Conservation (phyloP, 2,888 invertebrate genomes). For the Rambutsinella grinnellia region DNA sequence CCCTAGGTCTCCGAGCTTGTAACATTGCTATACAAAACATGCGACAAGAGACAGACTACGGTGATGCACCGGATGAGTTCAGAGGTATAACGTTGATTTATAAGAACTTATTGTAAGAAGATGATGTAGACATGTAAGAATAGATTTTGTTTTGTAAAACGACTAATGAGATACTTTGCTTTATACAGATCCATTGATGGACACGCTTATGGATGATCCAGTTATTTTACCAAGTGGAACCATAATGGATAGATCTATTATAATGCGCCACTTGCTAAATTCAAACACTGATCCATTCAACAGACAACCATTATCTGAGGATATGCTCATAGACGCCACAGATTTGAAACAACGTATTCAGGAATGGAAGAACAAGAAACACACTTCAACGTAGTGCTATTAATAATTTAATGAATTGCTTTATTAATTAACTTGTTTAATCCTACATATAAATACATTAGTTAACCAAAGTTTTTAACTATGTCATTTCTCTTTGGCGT, state of each 20-base stretch:
- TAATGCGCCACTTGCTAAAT: slow-evolving; percentile 92
- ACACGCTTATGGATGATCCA: slow-evolving; percentile 96
- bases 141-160: too few relatives aligned
- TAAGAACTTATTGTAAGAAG: too few relatives aligned
- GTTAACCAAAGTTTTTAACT: slow-evolving; percentile 9
- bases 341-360: slow-evolving; percentile 89
- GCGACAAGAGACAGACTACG: slow-evolving; percentile 91
- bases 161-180: too few relatives aligned
- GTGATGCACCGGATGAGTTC: slow-evolving; percentile 97
- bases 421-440: neutral
- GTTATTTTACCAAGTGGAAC: slow-evolving; percentile 91
- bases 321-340: slow-evolving; percentile 80
- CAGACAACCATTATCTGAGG: slow-evolving; percentile 93
- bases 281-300: slow-evolving; percentile 99
- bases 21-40: slow-evolving; percentile 82
- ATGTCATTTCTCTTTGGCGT: slow-evolving; percentile 1
- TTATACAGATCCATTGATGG: slow-evolving; percentile 90
- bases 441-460: neutral
- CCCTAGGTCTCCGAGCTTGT: slow-evolving; percentile 80
- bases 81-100: slow-evolving; percentile 72
- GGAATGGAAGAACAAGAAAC: slow-evolving; percentile 83
- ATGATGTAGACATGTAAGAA: too few relatives aligned
- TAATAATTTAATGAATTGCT: neutral
- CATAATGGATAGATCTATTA: slow-evolving; percentile 94
- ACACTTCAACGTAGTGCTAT: slow-evolving; percentile 2